Base-by-base conservation (phyloP, 2,797 vertebrate species). In the Triplophysa bombifrons region DNA sequence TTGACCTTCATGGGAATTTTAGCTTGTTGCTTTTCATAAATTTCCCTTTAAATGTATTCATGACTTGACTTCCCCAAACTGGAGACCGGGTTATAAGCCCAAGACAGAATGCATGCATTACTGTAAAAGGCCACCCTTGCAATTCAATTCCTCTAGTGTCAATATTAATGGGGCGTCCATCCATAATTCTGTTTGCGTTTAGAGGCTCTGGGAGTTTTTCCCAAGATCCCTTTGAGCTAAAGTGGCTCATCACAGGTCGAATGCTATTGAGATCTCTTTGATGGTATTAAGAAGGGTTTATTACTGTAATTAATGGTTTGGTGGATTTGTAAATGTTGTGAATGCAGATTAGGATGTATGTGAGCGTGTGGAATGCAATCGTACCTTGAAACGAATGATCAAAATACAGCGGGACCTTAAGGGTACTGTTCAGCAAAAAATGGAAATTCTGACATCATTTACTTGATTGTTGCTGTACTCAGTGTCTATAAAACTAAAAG, bases 121-220 rank as follows among this genome's bases (percentile, higher is more conserved):
- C 80, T 81, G 78, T 88, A 87, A 92, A 91, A 90, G 87, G 79
- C 83, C 84, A 27, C 84, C 82, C 81, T 83, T 78, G 80, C 89
- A 88, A 89, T 90, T 88, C 85, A 88, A 86, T 91, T 89, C 87
- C 87, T 86, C 53, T n/a, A 50, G 84, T 88, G 88, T 91, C 89
- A 90, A 93, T 93, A 90, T 92, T 91, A 91, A 92, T 91, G 90
- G 86, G 86, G 80, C 82, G 76, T 83, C 78, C 69, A 86, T 90
- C 86, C 89, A 87, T 87, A 85, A 91, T 89, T 90, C 83, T 66
- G 78, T 78, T 86, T 83, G 83, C 82, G 84, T 91, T 91, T 84
- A 79, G 56, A 53, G 19, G 78, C 51, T 63, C 78, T 74, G 64
- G 50, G 72, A 84, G 82, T 74, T 85, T 80, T 84, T 41, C 75